Evolutionary conservation across 2,797 vertebrate species (phyloP), one percentile per base, ranked within the genome.

Genomic region (Mormyrus proboscirostris): DNA sequence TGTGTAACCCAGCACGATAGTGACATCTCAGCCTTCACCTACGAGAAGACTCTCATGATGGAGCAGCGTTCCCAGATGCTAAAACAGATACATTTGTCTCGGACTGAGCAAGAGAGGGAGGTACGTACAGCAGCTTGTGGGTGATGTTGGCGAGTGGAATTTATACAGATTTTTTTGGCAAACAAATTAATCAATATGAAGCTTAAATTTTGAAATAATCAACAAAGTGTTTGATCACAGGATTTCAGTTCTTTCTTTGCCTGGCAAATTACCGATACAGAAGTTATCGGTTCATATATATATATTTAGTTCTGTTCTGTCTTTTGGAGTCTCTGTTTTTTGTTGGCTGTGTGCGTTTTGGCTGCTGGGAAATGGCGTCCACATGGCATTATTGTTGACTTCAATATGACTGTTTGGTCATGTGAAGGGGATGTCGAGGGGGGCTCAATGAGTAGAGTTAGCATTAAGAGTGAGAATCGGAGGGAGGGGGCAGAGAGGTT

Each of bases 31-130:
- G 98, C 98, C 0, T 99, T 99, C 95, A 99, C 98, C 0, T 99
- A 99, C 0, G 98, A 99, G 94, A 98, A 97, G 94, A 99, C 98
- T 0, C 95, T 99, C 90, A 91, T 99, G 95, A 99, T 99, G 98
- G 98, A 99, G 93, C 98, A 99, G 94, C 94, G 98, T 88, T 98
- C 98, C 2, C 97, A 99, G 93, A 99, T 99, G 98, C 94, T 99
- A 19, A 98, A 97, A 92, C 98, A 99, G 94, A 99, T 99, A 98
- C 98, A 98, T 33, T 95, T 99, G 0, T 99, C 98, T 33, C 96
- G 96, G 93, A 98, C 96, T 0, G 98, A 99, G 94, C 94, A 96
- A 51, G 97, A 98, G 92, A 95, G 98, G 94, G 98, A 99, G 97
- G 98, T 99, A 96, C 10, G 22, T 86, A 33, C 29, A 38, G 12